These are phyloP conservation scores for Brachionus sp. DNA, from an alignment of 1,140 invertebrate species.

Conservation along the genomic window DNA sequence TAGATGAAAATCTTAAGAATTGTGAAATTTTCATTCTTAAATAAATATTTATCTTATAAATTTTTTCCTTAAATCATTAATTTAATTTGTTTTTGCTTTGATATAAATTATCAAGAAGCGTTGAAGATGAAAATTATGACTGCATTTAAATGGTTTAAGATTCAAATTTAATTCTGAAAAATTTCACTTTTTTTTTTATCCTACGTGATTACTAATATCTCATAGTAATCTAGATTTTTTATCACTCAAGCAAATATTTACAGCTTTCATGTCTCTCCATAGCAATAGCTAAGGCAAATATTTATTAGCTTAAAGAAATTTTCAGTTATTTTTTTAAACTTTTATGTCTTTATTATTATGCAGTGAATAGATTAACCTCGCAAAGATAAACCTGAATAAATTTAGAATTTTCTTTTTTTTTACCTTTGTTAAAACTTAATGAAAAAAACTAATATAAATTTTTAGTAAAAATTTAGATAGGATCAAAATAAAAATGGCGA, in stretches of 20 bases:
- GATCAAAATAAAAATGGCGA: constrained; percentile 11
- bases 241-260: neutral
- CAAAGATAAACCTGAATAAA: neutral
- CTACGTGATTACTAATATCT: neutral
- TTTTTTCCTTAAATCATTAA: too few relatives aligned
- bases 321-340: neutral
- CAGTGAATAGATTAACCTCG: neutral
- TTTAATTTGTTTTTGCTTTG: too few relatives aligned
- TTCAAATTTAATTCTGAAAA: neutral
- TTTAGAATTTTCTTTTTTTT: constrained; percentile 6
- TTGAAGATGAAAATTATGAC: too few relatives aligned
- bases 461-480: neutral
- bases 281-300: neutral
- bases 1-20: too few relatives aligned
- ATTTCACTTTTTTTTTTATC: neutral
- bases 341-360: neutral
- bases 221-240: neutral
- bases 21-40: too few relatives aligned
- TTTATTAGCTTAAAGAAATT: neutral
- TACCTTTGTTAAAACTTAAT: neutral
- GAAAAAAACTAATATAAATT: neutral
- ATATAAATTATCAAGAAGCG: too few relatives aligned
- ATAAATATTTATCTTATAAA: too few relatives aligned
- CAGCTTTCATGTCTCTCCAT: neutral
- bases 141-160: too few relatives aligned